Evolutionary conservation across 2,113 vertebrate genomes (phyloP).

Genomic region (Gopherus evgoodei): DNA sequence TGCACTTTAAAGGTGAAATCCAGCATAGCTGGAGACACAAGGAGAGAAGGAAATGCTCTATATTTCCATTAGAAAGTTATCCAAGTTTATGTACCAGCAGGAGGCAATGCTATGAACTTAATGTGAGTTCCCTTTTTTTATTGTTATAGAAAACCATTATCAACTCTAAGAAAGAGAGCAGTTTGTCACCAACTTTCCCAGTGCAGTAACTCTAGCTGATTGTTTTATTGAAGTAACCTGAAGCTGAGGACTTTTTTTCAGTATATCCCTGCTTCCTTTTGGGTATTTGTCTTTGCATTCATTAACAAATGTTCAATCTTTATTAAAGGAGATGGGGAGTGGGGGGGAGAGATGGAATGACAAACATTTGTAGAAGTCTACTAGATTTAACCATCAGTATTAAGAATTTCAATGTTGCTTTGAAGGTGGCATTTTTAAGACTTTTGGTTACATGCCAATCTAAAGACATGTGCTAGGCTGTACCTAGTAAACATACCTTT

Average conservation of each 20-base stretch:
- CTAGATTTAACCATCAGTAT: background rate
- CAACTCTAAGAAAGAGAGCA: background rate
- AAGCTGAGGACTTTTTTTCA: background rate
- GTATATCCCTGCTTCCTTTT: background rate
- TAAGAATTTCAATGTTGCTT: background rate
- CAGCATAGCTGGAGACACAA: background rate
- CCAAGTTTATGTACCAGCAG: background rate
- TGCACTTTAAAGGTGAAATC: background rate
- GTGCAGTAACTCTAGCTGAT: accelerated
- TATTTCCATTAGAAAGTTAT: background rate
- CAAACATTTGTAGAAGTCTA: background rate
- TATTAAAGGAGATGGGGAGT: background rate
- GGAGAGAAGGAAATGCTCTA: background rate
- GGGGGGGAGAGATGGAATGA: background rate
- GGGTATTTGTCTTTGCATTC: background rate
- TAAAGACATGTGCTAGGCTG: background rate
- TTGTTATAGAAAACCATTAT: background rate
- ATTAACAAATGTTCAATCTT: background rate
- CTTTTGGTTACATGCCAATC: background rate
- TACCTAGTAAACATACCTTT: background rate
- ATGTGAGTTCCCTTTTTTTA: accelerated
- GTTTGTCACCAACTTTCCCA: background rate
- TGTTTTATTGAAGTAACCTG: background rate
- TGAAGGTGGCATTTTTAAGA: background rate
- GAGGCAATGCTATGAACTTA: background rate